Evolutionary conservation across 30 jellyfish, hydroid and myxozoan species (phyloP).

Genomic region (Hydra vulgaris): DNA sequence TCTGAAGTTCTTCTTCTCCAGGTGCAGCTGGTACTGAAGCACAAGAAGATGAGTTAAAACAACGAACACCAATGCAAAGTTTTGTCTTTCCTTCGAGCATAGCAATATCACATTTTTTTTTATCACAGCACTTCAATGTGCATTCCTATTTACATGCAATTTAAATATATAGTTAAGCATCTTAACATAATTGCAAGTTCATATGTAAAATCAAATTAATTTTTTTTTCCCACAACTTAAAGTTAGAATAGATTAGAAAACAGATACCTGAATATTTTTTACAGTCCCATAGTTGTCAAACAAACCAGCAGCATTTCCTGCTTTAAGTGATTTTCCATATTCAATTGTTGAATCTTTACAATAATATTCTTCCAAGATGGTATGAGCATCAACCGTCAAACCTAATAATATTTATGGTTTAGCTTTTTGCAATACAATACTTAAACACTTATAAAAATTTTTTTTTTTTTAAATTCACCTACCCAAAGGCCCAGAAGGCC

Average conservation of each 20-base stretch:
- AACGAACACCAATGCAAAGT: constrained; percentile 83
- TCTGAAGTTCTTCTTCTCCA: constrained; percentile 80
- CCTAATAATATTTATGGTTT: background rate
- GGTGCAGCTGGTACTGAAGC: constrained; percentile 71
- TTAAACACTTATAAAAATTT: too few relatives aligned
- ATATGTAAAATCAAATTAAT: too few relatives aligned
- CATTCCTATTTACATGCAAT: constrained; percentile 50
- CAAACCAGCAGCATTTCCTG: constrained; percentile 87
- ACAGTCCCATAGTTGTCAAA: constrained; percentile 59
- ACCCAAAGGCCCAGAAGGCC: too few relatives aligned
- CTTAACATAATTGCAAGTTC: too few relatives aligned
- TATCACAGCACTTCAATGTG: constrained; percentile 72
- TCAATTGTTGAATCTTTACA: constrained; percentile 75
- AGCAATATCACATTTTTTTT: constrained; percentile 75
- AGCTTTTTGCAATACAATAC: too few relatives aligned
- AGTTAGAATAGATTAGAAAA: too few relatives aligned
- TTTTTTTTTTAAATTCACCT: too few relatives aligned
- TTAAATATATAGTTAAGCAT: background rate
- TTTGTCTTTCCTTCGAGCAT: constrained; percentile 75
- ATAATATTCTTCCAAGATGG: constrained; percentile 75
- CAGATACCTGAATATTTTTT: constrained; percentile 77
- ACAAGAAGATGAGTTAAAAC: constrained; percentile 84
- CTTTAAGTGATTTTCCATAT: constrained; percentile 64
- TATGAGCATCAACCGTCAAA: constrained; percentile 31
- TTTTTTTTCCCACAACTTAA: too few relatives aligned